These are phyloP conservation scores for Amiota minor DNA, from an alignment of 2,888 invertebrate species.

Conservation along the genomic window DNA sequence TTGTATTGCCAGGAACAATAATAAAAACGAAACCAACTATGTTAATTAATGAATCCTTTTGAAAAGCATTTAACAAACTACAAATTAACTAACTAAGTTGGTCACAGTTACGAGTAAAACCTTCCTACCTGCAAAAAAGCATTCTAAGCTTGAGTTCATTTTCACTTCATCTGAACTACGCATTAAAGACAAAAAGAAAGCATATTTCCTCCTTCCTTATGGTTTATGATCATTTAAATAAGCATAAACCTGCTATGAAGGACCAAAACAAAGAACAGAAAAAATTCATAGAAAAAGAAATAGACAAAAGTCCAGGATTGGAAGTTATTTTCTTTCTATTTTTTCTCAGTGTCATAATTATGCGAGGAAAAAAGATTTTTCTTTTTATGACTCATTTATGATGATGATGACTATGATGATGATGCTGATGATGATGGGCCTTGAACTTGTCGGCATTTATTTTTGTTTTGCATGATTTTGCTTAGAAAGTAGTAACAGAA, in stretches of 20 bases:
- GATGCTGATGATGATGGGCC: conserved; percentile 33
- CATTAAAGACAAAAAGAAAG: neutral
- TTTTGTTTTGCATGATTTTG: conserved; percentile 39
- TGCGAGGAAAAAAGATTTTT: conserved; percentile 61
- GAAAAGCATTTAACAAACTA: conserved; percentile 52
- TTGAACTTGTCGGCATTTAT: conserved; percentile 58
- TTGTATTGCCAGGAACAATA: neutral
- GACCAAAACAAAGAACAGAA: conserved; percentile 14
- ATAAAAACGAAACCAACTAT: conserved; percentile 19
- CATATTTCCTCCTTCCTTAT: neutral
- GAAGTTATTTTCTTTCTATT: neutral
- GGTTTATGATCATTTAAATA: conserved; percentile 11
- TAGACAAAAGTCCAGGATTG: neutral
- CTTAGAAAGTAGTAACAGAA: conserved; percentile 37
- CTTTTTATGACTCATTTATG: conserved; percentile 49
- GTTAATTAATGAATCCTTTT: conserved; percentile 56
- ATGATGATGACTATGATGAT: conserved; percentile 1
- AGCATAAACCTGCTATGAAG: conserved; percentile 3
- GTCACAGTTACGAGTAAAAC: neutral
- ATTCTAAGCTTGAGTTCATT: neutral
- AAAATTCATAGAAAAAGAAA: conserved; percentile 30
- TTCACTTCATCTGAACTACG: neutral
- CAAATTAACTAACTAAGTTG: conserved; percentile 48
- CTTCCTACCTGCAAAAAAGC: conserved; percentile 14
- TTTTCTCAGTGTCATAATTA: conserved; percentile 60